Evolutionary conservation across 2,113 vertebrate genomes (phyloP).

Genomic region (Nipponia nippon): DNA sequence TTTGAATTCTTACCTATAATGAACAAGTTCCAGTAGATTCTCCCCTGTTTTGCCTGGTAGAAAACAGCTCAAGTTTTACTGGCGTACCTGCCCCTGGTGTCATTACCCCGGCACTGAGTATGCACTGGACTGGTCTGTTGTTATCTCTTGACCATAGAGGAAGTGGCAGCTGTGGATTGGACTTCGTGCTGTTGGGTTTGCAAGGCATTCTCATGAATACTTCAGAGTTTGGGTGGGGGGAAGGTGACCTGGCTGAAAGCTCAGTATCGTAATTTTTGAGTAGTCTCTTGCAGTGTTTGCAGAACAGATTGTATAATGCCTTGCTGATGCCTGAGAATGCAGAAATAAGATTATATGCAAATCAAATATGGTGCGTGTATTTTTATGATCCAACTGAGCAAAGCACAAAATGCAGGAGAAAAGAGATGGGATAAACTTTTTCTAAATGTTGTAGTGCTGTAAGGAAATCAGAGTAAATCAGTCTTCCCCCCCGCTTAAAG

Average conservation of each 20-base stretch:
- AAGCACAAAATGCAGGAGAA: not conserved
- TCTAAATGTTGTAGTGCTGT: not conserved
- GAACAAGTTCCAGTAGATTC: not conserved
- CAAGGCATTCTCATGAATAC: not conserved
- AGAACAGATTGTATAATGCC: not conserved
- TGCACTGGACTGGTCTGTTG: not conserved
- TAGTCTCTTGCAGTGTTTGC: not conserved
- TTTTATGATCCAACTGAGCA: not conserved
- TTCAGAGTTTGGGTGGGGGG: not conserved
- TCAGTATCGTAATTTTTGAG: not conserved
- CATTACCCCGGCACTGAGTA: not conserved
- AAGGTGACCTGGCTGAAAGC: not conserved
- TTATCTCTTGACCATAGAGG: not conserved
- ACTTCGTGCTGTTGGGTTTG: not conserved
- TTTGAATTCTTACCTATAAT: not conserved
- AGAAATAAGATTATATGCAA: not conserved
- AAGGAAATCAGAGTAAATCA: not conserved
- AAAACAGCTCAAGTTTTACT: not conserved
- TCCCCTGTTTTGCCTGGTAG: not conserved
- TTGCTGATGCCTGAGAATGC: not conserved
- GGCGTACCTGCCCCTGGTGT: not conserved
- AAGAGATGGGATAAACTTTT: not conserved
- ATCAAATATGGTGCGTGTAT: not conserved
- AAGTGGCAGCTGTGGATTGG: not conserved
- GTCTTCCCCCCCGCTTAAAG: not conserved